Evolutionary conservation across 2,888 invertebrate species (phyloP), one percentile per base, ranked within the genome.

Genomic region (Maniola hyperantus): DNA sequence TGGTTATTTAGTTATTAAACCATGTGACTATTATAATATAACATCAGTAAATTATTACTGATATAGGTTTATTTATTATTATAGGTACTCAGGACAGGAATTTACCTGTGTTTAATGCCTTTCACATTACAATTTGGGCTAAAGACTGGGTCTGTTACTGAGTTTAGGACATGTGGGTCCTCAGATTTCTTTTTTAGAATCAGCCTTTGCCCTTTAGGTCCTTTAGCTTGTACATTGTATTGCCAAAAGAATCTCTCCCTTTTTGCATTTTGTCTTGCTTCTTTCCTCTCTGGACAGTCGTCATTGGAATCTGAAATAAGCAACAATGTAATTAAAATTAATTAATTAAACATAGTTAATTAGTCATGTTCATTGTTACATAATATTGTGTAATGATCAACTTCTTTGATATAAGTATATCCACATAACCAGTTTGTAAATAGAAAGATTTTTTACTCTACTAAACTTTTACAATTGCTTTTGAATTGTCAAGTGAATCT

Each of bases 191-290:
- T 95, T 85, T 97, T 96, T 77, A 97, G 93, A 58, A 97, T 95
- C 70, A 98, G 92, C 71, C 98, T 93, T 85, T 98, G 97, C 51
- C 99, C 98, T 91, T 99, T 98, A 6, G 99, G 98, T 1, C 99
- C 99, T 89, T 99, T 98, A 1, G 99, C 97, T 89, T 99, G 99
- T 0, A 99, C 98, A 92, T 99, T 99, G 87, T 99, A 99, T 85
- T 99, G 99, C 99, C 99, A 99, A 85, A 99, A 99, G 88, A 94
- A 99, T 70, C 96, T 94, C 80, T 98, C 97, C 76, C 96, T 97
- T 84, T 97, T 97, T 61, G 89, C 85, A 71, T 74, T 81, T 36
- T 81, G 81, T 13, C 91, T 80, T 26, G 87, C 81, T 69, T 92
- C 85, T 79, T 88, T 91, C 66, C 82, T 82, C 80, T 93, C 94